These are phyloP conservation scores for Noctua fimbriata DNA, from an alignment of 2,888 invertebrate genomes.

Conservation along the genomic window DNA sequence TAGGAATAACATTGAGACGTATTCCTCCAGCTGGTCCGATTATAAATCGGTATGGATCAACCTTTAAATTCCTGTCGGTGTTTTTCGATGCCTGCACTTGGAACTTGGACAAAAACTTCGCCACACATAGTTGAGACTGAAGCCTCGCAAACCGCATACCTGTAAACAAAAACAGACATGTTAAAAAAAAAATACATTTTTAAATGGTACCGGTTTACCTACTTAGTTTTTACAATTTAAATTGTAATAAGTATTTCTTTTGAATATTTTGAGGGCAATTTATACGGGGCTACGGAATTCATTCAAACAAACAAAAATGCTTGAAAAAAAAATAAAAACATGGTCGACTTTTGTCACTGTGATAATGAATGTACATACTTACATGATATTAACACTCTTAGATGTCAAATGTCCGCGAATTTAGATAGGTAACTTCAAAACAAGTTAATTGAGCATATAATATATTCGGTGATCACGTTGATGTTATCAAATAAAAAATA, in stretches of 20 bases:
- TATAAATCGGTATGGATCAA: constrained; percentile 47
- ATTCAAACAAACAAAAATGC: background rate
- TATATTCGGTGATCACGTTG: background rate
- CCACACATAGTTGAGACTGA: constrained; percentile 71
- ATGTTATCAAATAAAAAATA: background rate
- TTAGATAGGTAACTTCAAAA: background rate
- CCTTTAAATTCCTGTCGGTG: constrained; percentile 56
- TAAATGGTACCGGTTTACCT: background rate
- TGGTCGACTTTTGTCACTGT: background rate
- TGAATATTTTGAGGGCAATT: background rate
- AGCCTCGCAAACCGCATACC: constrained; percentile 77
- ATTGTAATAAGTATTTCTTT: background rate
- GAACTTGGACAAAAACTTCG: constrained; percentile 72
- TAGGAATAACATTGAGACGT: constrained; percentile 55
- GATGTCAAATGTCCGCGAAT: constrained; percentile 13
- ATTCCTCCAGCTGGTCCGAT: constrained; percentile 62
- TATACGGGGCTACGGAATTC: background rate
- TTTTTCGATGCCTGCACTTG: constrained; percentile 70
- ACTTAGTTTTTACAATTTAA: too few species aligned
- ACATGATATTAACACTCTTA: background rate
- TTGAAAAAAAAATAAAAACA: background rate
- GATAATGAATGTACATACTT: background rate
- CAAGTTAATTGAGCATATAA: background rate
- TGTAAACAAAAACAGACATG: constrained; percentile 62
- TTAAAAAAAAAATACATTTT: background rate